These are phyloP conservation scores for Bufotes viridis DNA, from an alignment of 2,797 vertebrate species.

Conservation along the genomic window DNA sequence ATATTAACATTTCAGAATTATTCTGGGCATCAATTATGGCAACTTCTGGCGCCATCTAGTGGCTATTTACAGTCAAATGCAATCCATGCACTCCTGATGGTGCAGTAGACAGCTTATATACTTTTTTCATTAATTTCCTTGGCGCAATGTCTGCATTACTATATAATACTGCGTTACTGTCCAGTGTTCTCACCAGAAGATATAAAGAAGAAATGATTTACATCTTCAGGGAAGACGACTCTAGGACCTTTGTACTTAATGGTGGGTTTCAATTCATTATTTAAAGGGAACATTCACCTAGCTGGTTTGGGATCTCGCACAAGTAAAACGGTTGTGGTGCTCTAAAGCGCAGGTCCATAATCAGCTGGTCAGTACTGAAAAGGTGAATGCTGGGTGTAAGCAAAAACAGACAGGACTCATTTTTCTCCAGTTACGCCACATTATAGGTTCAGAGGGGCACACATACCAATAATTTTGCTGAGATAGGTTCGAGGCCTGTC, in stretches of 20 bases:
- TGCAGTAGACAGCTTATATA: background rate
- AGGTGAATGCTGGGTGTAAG: too few species aligned
- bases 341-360: background rate
- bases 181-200: too few species aligned
- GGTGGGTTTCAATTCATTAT: too few species aligned
- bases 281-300: too few species aligned
- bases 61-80: background rate
- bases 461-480: background rate
- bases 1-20: background rate
- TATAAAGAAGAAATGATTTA: background rate
- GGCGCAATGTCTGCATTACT: too few species aligned
- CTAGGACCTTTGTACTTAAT: too few species aligned
- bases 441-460: background rate
- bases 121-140: too few species aligned
- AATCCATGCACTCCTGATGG: background rate
- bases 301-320: too few species aligned
- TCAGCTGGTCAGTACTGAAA: background rate
- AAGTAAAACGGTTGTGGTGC: too few species aligned
- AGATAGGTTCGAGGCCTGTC: too few species aligned
- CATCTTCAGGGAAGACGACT: too few species aligned
- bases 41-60: constrained; percentile 45
- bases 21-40: background rate
- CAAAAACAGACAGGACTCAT: background rate
- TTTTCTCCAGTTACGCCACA: background rate
- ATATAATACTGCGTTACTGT: too few species aligned